phyloP scores from a whole-genome alignment of 1,140 invertebrate species.

The Eupristina koningsbergeri region DNA sequence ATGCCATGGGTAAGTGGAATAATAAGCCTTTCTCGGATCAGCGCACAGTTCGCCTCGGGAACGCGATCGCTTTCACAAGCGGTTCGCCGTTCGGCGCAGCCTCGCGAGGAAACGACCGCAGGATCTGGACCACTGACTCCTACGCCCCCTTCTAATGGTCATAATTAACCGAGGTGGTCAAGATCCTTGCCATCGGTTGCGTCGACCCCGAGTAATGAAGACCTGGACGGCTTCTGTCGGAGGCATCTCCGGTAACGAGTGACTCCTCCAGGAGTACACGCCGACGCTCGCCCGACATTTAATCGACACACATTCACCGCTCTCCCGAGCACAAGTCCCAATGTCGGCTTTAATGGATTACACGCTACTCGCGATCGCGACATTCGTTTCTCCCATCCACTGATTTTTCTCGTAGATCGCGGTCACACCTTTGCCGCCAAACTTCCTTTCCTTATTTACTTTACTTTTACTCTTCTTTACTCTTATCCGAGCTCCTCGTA shows the following conservation, averaged over 20 bases:
- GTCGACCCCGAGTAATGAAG: conserved; percentile 18
- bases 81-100: background rate
- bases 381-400: background rate
- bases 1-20: conserved; percentile 72
- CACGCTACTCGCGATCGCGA: conserved; percentile 50
- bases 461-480: too few relatives aligned
- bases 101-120: conserved; percentile 27
- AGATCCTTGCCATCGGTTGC: conserved; percentile 31
- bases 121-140: conserved; percentile 9
- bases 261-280: background rate
- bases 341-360: conserved; percentile 43
- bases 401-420: conserved; percentile 22
- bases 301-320: too few relatives aligned
- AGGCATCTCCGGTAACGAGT: background rate
- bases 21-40: conserved; percentile 29
- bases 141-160: too few relatives aligned
- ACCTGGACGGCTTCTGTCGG: background rate
- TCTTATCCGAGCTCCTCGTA: too few relatives aligned
- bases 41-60: background rate
- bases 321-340: background rate
- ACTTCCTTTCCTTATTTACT: background rate
- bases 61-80: conserved; percentile 28
- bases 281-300: too few relatives aligned
- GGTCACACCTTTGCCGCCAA: background rate
- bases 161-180: conserved; percentile 57